Conservation (phyloP, 2,888 invertebrate species). For the Orthosia gracilis region DNA sequence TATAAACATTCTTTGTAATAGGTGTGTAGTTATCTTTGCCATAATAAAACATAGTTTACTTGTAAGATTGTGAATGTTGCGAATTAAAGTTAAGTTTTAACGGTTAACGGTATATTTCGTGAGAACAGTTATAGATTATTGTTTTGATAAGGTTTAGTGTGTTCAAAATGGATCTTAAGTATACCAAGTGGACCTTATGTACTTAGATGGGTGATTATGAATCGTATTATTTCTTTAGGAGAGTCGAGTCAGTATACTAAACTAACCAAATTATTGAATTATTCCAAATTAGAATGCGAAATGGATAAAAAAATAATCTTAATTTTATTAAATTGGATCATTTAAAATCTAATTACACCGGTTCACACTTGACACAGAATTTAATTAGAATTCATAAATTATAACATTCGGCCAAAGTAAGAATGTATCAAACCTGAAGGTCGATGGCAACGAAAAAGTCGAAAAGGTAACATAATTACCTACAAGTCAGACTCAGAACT, state of each 20-base stretch:
- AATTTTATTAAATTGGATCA: not conserved
- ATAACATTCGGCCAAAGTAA: not conserved
- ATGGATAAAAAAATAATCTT: not conserved
- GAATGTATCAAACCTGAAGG: constrained; percentile 13
- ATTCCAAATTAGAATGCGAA: not conserved
- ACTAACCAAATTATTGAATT: not conserved
- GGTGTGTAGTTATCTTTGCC: constrained; percentile 35
- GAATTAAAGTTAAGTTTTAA: constrained; percentile 50
- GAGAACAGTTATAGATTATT: constrained; percentile 36
- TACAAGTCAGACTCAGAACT: not conserved
- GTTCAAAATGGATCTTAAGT: not conserved
- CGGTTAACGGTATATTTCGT: constrained; percentile 7
- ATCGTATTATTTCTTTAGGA: not conserved
- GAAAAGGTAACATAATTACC: constrained; percentile 14
- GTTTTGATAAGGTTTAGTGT: constrained; percentile 23
- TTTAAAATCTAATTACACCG: constrained; percentile 12
- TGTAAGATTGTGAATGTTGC: constrained; percentile 9
- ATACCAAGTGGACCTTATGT: not conserved
- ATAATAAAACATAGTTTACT: constrained; percentile 30
- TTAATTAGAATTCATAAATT: not conserved
- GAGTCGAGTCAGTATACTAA: not conserved
- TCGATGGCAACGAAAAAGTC: constrained; percentile 13
- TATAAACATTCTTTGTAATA: constrained; percentile 29
- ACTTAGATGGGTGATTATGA: not conserved
- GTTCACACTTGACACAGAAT: constrained; percentile 16